A percentile compares a stretch with the other conserved stretches of the same genome.
Evolutionary conservation across 2,888 invertebrate species (phyloP).

Genomic region (Malthinus seriepunctatus): DNA sequence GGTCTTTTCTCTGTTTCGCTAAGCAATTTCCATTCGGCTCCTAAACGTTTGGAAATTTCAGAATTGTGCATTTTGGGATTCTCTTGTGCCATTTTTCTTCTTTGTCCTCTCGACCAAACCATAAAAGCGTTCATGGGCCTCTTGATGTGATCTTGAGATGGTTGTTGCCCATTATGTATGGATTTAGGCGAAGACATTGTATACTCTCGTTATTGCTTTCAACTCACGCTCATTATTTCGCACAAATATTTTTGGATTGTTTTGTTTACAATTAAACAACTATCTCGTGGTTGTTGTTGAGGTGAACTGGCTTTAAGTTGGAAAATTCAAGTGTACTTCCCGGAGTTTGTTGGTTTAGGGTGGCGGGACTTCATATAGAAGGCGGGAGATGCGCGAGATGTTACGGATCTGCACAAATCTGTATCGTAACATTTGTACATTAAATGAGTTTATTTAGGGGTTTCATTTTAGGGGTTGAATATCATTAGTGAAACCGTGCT

Average conservation of each 20-base stretch:
- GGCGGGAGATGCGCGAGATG: constrained; percentile 34
- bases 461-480: constrained; percentile 20
- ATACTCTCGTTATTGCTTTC: not conserved
- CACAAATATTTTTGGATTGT: constrained; percentile 7
- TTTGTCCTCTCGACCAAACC: constrained; percentile 89
- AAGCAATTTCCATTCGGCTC: constrained; percentile 87
- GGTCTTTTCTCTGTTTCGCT: constrained; percentile 86
- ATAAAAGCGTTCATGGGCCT: constrained; percentile 83
- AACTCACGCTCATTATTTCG: constrained; percentile 6
- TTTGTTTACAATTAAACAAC: constrained; percentile 24
- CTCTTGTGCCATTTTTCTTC: constrained; percentile 91
- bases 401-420: constrained; percentile 19
- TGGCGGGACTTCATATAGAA: constrained; percentile 25
- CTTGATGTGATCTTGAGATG: constrained; percentile 68
- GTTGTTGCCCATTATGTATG: constrained; percentile 48
- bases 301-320: constrained; percentile 37
- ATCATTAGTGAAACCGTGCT: constrained; percentile 1
- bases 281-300: constrained; percentile 37
- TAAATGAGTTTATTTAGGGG: constrained; percentile 26
- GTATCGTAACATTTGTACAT: constrained; percentile 22
- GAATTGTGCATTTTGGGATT: constrained; percentile 95
- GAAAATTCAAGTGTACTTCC: constrained; percentile 31
- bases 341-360: constrained; percentile 36
- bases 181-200: constrained; percentile 41
- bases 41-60: constrained; percentile 84